phyloP scores from a whole-genome alignment of 2,888 invertebrate species.

The Penaeus monodon region DNA sequence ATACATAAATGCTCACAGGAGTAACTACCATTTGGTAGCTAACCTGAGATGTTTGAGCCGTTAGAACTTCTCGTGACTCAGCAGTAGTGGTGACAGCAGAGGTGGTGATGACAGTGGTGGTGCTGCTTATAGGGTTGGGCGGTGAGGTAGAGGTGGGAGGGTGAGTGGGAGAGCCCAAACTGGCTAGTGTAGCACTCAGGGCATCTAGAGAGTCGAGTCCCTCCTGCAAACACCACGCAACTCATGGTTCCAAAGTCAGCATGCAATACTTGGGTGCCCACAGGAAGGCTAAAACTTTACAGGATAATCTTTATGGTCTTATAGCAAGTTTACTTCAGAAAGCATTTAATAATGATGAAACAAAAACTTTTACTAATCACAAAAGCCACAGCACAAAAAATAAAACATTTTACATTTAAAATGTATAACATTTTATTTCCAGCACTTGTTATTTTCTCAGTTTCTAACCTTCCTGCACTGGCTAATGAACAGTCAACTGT shows the following conservation, averaged over 20 bases:
- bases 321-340: too few species aligned
- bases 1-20: conserved; percentile 25
- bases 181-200: conserved; percentile 59
- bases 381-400: too few species aligned
- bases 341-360: too few species aligned
- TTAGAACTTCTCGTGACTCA: conserved; percentile 48
- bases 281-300: conserved; percentile 31
- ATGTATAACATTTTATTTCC: too few species aligned
- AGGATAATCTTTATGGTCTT: too few species aligned
- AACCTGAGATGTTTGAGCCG: conserved; percentile 60
- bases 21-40: conserved; percentile 58
- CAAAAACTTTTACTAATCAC: too few species aligned
- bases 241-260: conserved; percentile 66
- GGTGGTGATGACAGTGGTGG: conserved; percentile 51
- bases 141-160: conserved; percentile 51
- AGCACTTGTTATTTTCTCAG: too few species aligned
- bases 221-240: conserved; percentile 62
- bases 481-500: too few species aligned
- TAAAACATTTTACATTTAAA: too few species aligned
- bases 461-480: too few species aligned
- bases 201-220: conserved; percentile 61
- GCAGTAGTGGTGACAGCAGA: conserved; percentile 55
- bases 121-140: conserved; percentile 41
- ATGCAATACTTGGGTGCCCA: conserved; percentile 67
- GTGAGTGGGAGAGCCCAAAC: conserved; percentile 59